Percentiles rank a stretch among this genome's conserved stretches.
Conservation (phyloP, 2,113 vertebrate species). For the Cyanoramphus novaezelandiae region DNA sequence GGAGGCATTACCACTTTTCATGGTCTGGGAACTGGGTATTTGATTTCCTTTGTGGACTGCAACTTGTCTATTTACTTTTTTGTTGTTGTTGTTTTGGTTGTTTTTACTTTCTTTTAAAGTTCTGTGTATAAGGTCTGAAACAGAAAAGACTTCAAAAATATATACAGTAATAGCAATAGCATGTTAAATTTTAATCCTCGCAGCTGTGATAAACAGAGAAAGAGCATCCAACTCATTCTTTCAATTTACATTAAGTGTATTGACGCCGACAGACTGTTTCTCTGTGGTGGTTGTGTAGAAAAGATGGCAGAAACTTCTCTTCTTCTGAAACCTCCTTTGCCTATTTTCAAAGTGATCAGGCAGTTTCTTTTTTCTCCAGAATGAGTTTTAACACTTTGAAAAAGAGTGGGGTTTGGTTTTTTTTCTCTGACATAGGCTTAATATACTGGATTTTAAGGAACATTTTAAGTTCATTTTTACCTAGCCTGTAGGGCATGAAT, state of each 20-base stretch:
- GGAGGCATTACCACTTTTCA: neutral
- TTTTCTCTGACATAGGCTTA: neutral
- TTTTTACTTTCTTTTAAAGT: neutral
- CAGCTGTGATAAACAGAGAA: neutral
- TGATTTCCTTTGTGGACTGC: neutral
- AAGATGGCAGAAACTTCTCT: neutral
- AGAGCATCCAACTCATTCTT: neutral
- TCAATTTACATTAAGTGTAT: neutral
- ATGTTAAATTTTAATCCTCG: neutral
- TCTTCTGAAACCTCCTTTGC: neutral
- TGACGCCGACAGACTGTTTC: neutral
- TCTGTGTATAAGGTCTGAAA: neutral
- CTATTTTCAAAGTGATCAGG: neutral
- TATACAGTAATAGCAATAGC: neutral
- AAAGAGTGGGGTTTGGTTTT: accelerated
- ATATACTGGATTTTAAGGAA: neutral
- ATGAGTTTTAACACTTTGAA: neutral
- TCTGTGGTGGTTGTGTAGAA: neutral
- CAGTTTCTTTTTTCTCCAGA: neutral
- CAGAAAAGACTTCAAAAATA: neutral
- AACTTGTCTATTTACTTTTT: neutral
- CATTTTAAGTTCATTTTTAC: neutral
- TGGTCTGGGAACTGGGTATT: neutral
- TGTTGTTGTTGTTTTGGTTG: neutral
- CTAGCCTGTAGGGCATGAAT: neutral